Base-by-base conservation (phyloP, 2,797 vertebrate genomes). In the Molossus alvarezi region DNA sequence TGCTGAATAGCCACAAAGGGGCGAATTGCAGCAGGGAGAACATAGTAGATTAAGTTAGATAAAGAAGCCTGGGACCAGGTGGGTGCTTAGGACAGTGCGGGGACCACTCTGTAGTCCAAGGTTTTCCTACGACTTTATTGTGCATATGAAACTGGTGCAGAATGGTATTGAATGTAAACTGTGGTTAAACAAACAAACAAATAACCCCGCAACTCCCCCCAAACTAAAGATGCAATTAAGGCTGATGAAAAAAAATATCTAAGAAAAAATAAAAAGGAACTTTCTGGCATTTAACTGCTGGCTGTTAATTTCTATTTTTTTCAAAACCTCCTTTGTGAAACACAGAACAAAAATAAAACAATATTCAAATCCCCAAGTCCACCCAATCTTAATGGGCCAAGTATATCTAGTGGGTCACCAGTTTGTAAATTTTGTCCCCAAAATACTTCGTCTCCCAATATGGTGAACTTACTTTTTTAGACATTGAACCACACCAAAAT, bases 391-490 rank as follows among this genome's bases (percentile, higher is more conserved):
- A 9, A 53, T 53, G 8, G 45, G 5, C 25, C 57, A 1, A 53
- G 48, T 48, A 9, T 71, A n/a, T 72, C 25, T 72, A 93, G 14
- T 23, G 29, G 82, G 23, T 60, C 5, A 37, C 12, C 20, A 53
- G 14, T 87, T 84, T 86, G 20, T 82, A 85, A 75, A 82, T 21
- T 60, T 9, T 76, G 9, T 58, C 17, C 62, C 48, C 23, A 88
- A 55, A 15, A 37, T 41, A 67, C 11, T n/a, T 17, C 37, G 9
- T 85, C 11, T 9, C 79, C 12, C 58, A 81, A 41, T 64, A 58
- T 18, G 53, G 23, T 18, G 8, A 93, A 92, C 79, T 93, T 55
- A 65, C 86, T 75, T 58, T 81, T 83, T 55, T n/a, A 33, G 58
- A 37, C 10, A 10, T 89, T 84, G 76, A 96, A 84, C 29, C 3